Evolutionary conservation across 2,797 vertebrate species (phyloP).

Genomic region (Fratercula arctica): DNA sequence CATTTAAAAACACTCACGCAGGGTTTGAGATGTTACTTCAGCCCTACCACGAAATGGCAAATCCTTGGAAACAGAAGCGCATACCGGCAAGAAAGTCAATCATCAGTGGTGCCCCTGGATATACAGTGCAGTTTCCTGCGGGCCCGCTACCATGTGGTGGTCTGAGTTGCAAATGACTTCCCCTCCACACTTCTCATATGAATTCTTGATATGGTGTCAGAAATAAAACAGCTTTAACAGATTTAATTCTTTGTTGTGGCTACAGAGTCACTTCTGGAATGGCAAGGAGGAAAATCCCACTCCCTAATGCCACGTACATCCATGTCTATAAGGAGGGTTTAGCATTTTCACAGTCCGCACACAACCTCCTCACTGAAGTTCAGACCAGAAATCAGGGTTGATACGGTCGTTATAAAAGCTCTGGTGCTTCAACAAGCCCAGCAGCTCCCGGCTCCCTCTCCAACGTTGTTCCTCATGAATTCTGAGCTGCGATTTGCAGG

Average conservation of each 20-base stretch:
- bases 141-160: not conserved
- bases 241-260: not conserved
- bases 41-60: not conserved
- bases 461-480: fast-evolving
- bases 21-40: not conserved
- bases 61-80: not conserved
- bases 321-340: not conserved
- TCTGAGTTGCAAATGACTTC: not conserved
- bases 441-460: not conserved
- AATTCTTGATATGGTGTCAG: not conserved
- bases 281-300: not conserved
- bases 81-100: not conserved
- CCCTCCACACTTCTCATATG: not conserved
- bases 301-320: not conserved
- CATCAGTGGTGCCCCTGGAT: not conserved
- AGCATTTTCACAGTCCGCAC: not conserved
- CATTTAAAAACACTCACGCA: not conserved
- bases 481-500: not conserved
- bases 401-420: fast-evolving
- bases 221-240: not conserved
- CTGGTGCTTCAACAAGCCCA: not conserved
- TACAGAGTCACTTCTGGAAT: not conserved
- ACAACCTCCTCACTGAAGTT: not conserved
- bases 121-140: not conserved
- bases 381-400: not conserved